phyloP scores from a whole-genome alignment of 2,888 invertebrate species.

The Cordylochernes scorpioides region DNA sequence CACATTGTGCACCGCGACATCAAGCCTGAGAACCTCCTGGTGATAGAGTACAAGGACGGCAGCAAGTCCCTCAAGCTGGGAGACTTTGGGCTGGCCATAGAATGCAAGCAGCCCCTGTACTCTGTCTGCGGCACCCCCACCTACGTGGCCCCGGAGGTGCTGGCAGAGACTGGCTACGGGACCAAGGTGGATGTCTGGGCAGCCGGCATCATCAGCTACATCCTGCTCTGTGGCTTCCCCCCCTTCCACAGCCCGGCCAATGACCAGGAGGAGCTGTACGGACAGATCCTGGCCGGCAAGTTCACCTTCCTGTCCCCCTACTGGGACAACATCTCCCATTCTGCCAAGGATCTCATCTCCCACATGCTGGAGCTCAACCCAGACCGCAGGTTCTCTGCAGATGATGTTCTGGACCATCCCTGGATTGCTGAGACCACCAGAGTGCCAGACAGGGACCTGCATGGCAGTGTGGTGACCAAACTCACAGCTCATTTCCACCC shows the following conservation, averaged over 20 bases:
- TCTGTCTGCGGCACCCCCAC: constrained; percentile 98
- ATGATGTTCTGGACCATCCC: constrained; percentile 67
- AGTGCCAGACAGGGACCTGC: no score
- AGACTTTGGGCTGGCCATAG: constrained; percentile 88
- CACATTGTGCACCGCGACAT: constrained; percentile 92
- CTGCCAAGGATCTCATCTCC: constrained; percentile 54
- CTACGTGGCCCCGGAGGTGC: constrained; percentile 92
- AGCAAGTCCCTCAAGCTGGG: constrained; percentile 52
- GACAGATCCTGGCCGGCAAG: constrained; percentile 68
- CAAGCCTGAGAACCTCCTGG: constrained; percentile 85
- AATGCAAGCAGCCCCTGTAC: constrained; percentile 45
- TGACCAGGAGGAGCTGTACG: constrained; percentile 87
- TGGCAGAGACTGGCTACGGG: constrained; percentile 57
- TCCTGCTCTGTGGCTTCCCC: constrained; percentile 87
- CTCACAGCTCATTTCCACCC: no score
- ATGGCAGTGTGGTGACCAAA: no score
- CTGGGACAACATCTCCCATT: constrained; percentile 68
- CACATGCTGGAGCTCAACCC: constrained; percentile 75
- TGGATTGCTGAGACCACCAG: constrained; percentile 41
- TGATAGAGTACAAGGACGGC: constrained; percentile 24
- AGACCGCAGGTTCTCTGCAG: constrained; percentile 62
- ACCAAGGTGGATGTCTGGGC: constrained; percentile 89
- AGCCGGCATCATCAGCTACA: constrained; percentile 84
- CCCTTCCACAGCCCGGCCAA: constrained; percentile 69
- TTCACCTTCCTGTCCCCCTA: constrained; percentile 86